Base-by-base conservation (phyloP, 2,888 invertebrate species). In the Ophion costatus region DNA sequence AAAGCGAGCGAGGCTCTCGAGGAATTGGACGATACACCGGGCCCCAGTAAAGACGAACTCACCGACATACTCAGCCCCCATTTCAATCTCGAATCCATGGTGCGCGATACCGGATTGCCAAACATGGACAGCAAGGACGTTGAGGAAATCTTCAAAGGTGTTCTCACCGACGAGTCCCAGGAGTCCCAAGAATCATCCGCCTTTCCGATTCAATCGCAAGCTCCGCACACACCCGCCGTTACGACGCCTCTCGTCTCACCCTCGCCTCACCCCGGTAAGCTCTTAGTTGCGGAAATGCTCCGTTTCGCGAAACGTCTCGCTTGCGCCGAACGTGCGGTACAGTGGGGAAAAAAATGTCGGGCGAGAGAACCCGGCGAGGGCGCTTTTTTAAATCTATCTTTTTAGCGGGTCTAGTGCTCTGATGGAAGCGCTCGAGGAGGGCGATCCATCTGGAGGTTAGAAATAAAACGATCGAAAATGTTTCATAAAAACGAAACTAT, bases 41-140 rank as follows among this genome's bases (percentile, higher is more conserved):
- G 95, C 84, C 94, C 96, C 64, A 95, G 95, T 81, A 97, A 97
- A 94, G 97, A 97, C 93, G 96, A 96, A 92, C 93, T 96, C 45
- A 95, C 95, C 75, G 96, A 96, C 92, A 96, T 96, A 89, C 94
- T 96, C 67, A 95, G 95, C 88, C 95, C 95, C n/a, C 95, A 96
- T 91, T 96, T 97, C 89, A 97, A 96, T 91, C 93, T 98, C 81
- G 97, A 97, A 91, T 96, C 96, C 1, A 97, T 96, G 95, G 96
- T 96, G 78, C 94, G 95, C 45, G 96, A 96, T 86, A 94, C 96
- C 1, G 94, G 94, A 69, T 94, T 98, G 82, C 97, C 97, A 0
- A 97, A 97, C 89, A 98, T 98, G 95, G 98, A 98, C 93, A 96
- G 97, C 91, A 97, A 97, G 93, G 98, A 98, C 89, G 98, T 98